phyloP scores from a whole-genome alignment of 1,140 invertebrate genomes.

The Aphaenogaster ashmeadi region DNA sequence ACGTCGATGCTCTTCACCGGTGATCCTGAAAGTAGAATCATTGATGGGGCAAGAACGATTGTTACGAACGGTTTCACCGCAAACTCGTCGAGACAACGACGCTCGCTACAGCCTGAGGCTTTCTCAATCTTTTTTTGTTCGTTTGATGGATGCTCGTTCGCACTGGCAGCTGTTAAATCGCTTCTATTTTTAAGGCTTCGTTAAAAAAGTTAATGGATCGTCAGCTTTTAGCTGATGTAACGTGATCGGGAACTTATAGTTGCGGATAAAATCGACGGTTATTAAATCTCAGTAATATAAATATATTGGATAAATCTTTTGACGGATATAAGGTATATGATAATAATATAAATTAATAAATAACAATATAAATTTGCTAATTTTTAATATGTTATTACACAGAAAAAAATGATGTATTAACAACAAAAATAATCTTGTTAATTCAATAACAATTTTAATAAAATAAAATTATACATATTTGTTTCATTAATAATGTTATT shows the following conservation, averaged over 20 bases:
- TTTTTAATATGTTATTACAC: not conserved
- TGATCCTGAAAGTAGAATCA: slow-evolving; percentile 87
- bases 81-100: slow-evolving; percentile 3
- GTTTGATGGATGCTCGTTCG: not conserved
- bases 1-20: slow-evolving; percentile 89
- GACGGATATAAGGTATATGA: not conserved
- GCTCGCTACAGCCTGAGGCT: not conserved
- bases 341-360: not conserved
- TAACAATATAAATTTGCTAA: not conserved
- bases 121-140: slow-evolving; percentile 5
- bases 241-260: not conserved
- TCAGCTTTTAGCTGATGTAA: not conserved
- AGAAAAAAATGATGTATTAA: too few species aligned
- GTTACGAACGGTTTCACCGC: slow-evolving; percentile 2
- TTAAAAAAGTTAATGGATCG: not conserved
- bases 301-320: not conserved
- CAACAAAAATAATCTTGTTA: too few species aligned
- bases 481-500: too few species aligned
- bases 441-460: too few species aligned
- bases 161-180: not conserved
- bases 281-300: not conserved
- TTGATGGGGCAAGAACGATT: not conserved
- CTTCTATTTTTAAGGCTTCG: not conserved
- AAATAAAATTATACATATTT: too few species aligned
- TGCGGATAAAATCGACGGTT: not conserved